Evolutionary conservation across 2,113 vertebrate species (phyloP).

Genomic region (Corythornis madagascariensis): DNA sequence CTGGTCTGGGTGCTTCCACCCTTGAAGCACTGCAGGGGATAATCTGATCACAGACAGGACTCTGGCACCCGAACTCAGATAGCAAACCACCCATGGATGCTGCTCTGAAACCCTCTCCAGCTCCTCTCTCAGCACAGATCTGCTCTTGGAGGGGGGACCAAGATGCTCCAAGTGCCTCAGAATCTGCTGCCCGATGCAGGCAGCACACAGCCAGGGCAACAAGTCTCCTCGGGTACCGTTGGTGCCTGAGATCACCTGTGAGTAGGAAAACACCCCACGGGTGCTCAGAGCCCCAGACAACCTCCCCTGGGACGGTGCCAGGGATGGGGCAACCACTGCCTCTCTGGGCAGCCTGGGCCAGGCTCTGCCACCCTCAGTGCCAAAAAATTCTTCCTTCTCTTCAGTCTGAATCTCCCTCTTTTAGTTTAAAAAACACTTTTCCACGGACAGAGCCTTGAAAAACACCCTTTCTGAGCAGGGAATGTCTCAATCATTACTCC

Average conservation of each 20-base stretch:
- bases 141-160: too few species aligned
- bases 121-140: rapidly evolving
- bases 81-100: neutral
- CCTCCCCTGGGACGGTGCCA: neutral
- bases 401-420: neutral
- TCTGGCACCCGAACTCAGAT: neutral
- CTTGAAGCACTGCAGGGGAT: neutral
- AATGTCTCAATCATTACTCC: neutral
- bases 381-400: neutral
- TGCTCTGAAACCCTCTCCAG: neutral
- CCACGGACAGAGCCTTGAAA: neutral
- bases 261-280: rapidly evolving
- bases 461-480: neutral
- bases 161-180: neutral
- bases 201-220: neutral
- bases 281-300: neutral
- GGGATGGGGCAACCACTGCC: neutral
- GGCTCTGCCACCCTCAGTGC: neutral
- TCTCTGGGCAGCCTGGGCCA: neutral
- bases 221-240: too few species aligned
- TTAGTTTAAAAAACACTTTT: neutral
- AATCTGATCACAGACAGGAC: rapidly evolving
- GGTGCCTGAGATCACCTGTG: neutral
- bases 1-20: neutral
- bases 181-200: neutral